phyloP scores from a whole-genome alignment of 2,113 vertebrate species.

The Terrapene triunguis region DNA sequence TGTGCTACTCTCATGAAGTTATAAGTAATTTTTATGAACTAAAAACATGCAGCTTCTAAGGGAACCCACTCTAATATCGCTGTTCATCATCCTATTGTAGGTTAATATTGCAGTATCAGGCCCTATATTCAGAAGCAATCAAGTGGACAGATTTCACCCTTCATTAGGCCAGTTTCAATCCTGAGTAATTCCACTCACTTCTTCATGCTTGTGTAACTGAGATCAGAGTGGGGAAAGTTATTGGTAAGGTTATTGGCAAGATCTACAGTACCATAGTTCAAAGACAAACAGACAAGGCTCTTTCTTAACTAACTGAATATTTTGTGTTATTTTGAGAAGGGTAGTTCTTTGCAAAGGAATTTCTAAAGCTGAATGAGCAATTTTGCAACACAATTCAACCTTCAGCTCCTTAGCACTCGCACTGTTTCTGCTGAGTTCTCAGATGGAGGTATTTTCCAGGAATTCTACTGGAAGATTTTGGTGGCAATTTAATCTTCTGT shows the following conservation, averaged over 20 bases:
- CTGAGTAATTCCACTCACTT: too few relatives aligned
- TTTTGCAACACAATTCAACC: constrained; percentile 21
- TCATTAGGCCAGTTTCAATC: too few relatives aligned
- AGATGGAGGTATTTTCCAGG: constrained; percentile 22
- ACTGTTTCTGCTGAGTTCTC: not conserved
- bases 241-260: not conserved
- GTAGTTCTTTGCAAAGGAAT: constrained; percentile 28
- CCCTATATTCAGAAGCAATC: not conserved
- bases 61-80: not conserved
- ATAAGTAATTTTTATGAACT: not conserved
- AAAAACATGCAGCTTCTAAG: not conserved
- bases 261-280: not conserved
- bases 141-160: too few relatives aligned
- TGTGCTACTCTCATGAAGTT: not conserved
- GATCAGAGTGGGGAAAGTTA: not conserved
- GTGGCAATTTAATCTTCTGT: not conserved
- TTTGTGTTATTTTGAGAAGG: not conserved
- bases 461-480: constrained; percentile 38
- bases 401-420: constrained; percentile 2
- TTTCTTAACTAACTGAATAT: not conserved
- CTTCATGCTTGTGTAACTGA: not conserved
- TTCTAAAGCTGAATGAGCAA: constrained; percentile 12
- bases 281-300: not conserved
- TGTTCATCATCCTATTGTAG: not conserved
- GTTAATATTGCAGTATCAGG: not conserved